These are phyloP conservation scores for Podarcis cretensis DNA, from an alignment of 2,113 vertebrate species.

Conservation along the genomic window DNA sequence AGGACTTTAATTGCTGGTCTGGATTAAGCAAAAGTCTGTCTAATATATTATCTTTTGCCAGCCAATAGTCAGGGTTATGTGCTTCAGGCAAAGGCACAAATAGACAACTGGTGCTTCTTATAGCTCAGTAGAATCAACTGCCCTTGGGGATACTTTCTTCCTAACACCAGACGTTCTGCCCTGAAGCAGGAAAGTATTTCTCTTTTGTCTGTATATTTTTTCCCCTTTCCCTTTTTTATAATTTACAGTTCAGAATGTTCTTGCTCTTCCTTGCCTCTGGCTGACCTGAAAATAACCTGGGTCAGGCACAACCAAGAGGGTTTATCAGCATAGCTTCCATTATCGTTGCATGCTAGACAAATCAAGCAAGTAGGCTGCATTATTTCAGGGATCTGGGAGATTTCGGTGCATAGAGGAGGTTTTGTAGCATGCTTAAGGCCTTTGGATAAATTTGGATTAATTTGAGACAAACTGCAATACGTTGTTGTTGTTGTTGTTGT, in stretches of 20 bases:
- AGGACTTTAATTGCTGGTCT: not conserved
- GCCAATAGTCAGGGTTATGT: not conserved
- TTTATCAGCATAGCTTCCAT: not conserved
- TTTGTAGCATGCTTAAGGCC: not conserved
- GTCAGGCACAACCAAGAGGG: slow-evolving; percentile 2
- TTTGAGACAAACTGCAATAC: not conserved
- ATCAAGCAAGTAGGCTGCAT: not conserved
- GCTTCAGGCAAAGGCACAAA: slow-evolving; percentile 2
- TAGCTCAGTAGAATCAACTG: not conserved
- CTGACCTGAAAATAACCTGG: slow-evolving; percentile 5
- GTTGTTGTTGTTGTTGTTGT: too few relatives aligned
- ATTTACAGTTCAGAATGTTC: slow-evolving; percentile 18
- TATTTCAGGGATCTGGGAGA: not conserved
- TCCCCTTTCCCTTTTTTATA: not conserved
- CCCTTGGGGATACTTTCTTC: slow-evolving; percentile 14
- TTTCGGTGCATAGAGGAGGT: not conserved
- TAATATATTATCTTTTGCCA: not conserved
- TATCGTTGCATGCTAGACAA: not conserved
- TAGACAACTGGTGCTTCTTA: slow-evolving; percentile 9
- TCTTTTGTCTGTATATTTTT: not conserved
- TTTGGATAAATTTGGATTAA: not conserved
- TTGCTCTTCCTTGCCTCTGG: slow-evolving; percentile 7
- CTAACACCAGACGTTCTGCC: slow-evolving; percentile 6
- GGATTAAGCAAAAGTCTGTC: not conserved
- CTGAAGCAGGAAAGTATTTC: not conserved